Percentiles rank a stretch among this genome's conserved stretches.
phyloP scores from a whole-genome alignment of 2,113 vertebrate species.

The Rattus rattus region DNA sequence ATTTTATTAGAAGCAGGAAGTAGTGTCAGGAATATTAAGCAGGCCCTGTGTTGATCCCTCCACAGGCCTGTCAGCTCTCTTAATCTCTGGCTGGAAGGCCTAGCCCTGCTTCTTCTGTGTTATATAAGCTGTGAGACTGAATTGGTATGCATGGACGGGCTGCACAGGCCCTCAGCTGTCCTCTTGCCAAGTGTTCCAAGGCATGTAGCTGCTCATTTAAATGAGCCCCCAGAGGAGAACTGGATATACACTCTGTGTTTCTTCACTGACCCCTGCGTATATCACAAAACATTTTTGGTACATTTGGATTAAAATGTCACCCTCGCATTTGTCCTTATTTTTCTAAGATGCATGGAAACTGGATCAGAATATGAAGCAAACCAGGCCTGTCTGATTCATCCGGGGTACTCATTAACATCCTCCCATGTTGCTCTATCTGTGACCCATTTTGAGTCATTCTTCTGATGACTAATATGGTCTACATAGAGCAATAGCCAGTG shows the following conservation, averaged over 20 bases:
- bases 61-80: neutral
- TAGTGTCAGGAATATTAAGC: conserved; percentile 7
- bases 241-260: neutral
- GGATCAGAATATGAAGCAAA: conserved; percentile 65
- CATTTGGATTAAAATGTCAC: conserved; percentile 49
- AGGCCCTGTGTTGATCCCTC: neutral
- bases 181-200: neutral
- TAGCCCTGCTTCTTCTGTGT: conserved; percentile 3
- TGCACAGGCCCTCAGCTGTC: neutral
- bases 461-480: neutral
- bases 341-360: conserved; percentile 63
- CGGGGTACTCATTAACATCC: conserved; percentile 54
- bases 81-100: neutral
- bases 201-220: conserved; percentile 36
- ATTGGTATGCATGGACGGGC: neutral
- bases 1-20: conserved; percentile 41
- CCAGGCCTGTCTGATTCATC: conserved; percentile 50
- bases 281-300: conserved; percentile 66
- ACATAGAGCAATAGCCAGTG: neutral
- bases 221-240: neutral
- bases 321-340: conserved; percentile 73
- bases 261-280: neutral
- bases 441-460: neutral
- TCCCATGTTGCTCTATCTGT: conserved; percentile 33
- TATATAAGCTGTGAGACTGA: conserved; percentile 25